Base-by-base conservation (phyloP, 2,797 vertebrate species). In the Falco naumanni region DNA sequence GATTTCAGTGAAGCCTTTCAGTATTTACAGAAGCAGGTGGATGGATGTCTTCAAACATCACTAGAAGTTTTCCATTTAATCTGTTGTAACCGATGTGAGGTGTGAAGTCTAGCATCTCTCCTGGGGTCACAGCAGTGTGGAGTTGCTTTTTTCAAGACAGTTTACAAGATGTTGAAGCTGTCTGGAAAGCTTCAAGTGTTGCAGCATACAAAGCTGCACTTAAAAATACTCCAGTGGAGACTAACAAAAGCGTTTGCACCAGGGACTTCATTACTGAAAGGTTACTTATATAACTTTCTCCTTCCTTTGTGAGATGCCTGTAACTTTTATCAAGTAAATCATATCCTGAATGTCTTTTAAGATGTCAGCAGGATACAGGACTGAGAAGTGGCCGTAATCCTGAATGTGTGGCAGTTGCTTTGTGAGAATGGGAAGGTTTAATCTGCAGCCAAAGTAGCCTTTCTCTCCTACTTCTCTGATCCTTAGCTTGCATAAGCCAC, bases 401-500 rank as follows among this genome's bases (percentile, higher is more conserved):
- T 47, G 39, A 16, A 0, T 14, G 9, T 10, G 53, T 13, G 59
- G 61, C 59, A 6, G 25, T 25, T 87, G 78, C 82, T 95, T 39
- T 43, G 50, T 16, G 9, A 37, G 90, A 63, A 16, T 4, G 51
- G 76, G 43, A 6, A 45, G 88, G 88, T 91, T 96, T 88, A 56
- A 66, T 85, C 48, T 75, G n/a, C 82, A 45, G 7, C 82, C 48
- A 3, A 1, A 71, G 93, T 37, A 47, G 78, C 85, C 66, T 71
- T 77, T 31, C 61, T 89, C 53, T 86, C 72, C 57, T 26, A 3
- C 87, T 43, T 85, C 92, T 95, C 96, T 74, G 51, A 78, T 96
- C 90, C 74, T 31, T 2, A 48, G 68, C 95, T 91, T 21, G 47
- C 24, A 5, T 69, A 87, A 91, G 82, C 76, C 82, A 5, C 71